Base-by-base conservation (phyloP, 2,888 invertebrate species). In the Fabriciana adippe region DNA sequence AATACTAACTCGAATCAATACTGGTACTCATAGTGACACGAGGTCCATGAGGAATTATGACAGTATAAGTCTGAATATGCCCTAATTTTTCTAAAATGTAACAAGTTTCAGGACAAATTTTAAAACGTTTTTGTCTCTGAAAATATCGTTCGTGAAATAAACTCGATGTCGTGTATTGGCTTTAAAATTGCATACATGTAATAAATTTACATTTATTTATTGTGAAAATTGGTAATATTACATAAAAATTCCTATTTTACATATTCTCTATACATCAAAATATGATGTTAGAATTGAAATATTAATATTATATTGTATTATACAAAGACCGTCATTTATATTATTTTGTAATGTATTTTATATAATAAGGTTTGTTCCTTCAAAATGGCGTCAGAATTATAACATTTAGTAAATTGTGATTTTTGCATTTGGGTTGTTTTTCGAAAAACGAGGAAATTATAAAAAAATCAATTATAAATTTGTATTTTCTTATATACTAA, bases 1-100 rank as follows among this genome's bases (percentile, higher is more conserved):
- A 81, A 94, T 96, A 64, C 81, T 92, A 1, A 81, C 91, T 31
- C 85, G 92, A 72, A 89, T 94, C 74, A 93, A 93, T 71, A 89
- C 92, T 74, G 93, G 93, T 15, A 80, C 89, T 31, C 85, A 85
- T 64, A 86, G 86, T 74, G 93, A 93, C 63, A 86, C 82, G 4
- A 78, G 92, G 50, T 90, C 90, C 0, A 76, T 90, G 72, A 83
- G 92, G 67, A 92, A 92, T 71, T 93, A 86, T 76, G 93, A 93
- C 71, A 90, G 89, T n/a, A 90, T 93, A 67, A 93, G 93, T 76
- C 80, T 93, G 4, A 93, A 93, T 76, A 86, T 93, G 90, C 91
- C 93, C 68, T 92, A 77, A 72, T 14, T 8, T 41, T 41, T 41
- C 11, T 41, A 41, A 26, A 26, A 26, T 26, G 35, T 41, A 41